Conservation (phyloP, 2,113 vertebrate genomes). For the Parotia lawesii region DNA sequence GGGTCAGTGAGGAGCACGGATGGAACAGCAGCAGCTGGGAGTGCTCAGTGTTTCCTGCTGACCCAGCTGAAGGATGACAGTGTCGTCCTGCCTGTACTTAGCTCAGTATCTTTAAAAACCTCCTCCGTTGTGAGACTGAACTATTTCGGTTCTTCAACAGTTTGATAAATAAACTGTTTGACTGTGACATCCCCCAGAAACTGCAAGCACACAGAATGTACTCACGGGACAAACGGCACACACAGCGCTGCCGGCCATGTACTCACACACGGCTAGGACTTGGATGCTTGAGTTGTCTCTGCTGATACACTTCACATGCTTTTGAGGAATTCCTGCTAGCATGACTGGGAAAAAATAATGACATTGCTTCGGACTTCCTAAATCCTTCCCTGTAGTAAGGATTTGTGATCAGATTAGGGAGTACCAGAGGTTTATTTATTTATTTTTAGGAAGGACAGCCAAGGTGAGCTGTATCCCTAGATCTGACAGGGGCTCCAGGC, state of each 20-base stretch:
- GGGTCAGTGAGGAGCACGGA: neutral
- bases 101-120: neutral
- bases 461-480: slow-evolving; percentile 19
- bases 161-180: neutral
- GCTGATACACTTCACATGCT: neutral
- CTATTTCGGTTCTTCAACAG: neutral
- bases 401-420: slow-evolving; percentile 53
- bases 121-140: neutral
- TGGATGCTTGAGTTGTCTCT: neutral
- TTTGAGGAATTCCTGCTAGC: slow-evolving; percentile 30
- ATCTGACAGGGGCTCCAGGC: neutral
- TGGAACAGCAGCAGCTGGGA: neutral
- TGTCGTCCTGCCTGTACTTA: neutral
- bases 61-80: neutral
- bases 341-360: neutral
- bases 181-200: neutral
- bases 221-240: rapidly evolving
- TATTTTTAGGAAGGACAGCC: slow-evolving; percentile 39
- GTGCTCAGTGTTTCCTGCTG: neutral
- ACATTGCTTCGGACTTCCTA: neutral
- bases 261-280: neutral
- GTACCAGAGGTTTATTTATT: slow-evolving; percentile 10
- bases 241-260: rapidly evolving
- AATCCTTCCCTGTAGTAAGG: neutral
- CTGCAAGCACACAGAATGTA: rapidly evolving